Conservation (phyloP, 2,113 vertebrate genomes). For the Sula dactylatra region DNA sequence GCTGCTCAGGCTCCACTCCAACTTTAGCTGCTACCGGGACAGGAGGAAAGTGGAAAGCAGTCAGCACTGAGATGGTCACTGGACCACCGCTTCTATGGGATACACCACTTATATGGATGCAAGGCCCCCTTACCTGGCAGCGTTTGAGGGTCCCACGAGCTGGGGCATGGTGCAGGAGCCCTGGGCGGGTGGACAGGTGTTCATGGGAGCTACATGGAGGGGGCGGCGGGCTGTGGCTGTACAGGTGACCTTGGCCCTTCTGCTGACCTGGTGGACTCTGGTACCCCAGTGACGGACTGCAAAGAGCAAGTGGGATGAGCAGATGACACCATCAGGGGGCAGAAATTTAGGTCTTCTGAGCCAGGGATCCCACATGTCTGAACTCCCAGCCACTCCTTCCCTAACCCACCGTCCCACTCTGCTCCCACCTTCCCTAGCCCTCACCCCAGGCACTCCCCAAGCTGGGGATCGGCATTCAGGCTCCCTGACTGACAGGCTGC, state of each 20-base stretch:
- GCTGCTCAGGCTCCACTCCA: slow-evolving; percentile 81
- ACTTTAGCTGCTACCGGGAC: slow-evolving; percentile 79
- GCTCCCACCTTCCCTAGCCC: not conserved
- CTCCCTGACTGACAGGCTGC: not conserved
- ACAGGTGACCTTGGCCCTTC: slow-evolving; percentile 79
- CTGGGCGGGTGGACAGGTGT: slow-evolving; percentile 52
- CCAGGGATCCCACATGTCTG: too few relatives aligned
- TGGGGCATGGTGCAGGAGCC: slow-evolving; percentile 71
- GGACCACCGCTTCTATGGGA: fast-evolving
- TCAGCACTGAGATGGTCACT: not conserved
- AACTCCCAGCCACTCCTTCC: not conserved
- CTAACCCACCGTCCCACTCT: not conserved
- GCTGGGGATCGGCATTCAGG: not conserved
- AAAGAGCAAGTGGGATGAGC: not conserved
- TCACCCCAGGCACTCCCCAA: not conserved
- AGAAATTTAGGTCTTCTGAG: not conserved
- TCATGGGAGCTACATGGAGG: slow-evolving; percentile 77
- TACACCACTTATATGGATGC: fast-evolving
- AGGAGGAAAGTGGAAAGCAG: not conserved
- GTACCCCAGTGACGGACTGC: slow-evolving; percentile 88
- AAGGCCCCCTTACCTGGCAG: slow-evolving; percentile 81
- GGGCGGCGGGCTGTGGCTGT: slow-evolving; percentile 64
- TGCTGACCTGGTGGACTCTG: slow-evolving; percentile 85
- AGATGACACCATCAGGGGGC: not conserved
- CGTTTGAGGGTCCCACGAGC: slow-evolving; percentile 79